These are phyloP conservation scores for Naja naja DNA, from an alignment of 2,113 vertebrate species.

Conservation along the genomic window DNA sequence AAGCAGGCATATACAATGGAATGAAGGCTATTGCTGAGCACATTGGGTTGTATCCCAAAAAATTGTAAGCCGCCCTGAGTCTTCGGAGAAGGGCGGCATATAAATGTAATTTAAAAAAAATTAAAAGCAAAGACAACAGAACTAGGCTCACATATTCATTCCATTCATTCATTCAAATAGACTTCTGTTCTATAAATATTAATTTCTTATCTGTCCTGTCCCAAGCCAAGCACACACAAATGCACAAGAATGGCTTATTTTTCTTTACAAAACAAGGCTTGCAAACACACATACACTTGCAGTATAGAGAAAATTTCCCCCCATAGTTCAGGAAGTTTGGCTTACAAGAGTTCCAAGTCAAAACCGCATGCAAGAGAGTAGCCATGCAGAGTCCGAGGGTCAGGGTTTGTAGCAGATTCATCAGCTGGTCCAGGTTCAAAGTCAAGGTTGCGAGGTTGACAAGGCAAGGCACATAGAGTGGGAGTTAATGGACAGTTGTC, in stretches of 20 bases:
- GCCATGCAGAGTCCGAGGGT: neutral
- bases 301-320: neutral
- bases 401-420: neutral
- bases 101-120: no score
- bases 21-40: no score
- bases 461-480: neutral
- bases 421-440: neutral
- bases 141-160: neutral
- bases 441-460: neutral
- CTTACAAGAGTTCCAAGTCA: neutral
- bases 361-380: neutral
- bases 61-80: no score
- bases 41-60: no score
- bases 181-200: neutral
- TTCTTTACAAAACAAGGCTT: neutral
- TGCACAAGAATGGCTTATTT: neutral
- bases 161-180: neutral
- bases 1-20: no score
- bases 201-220: neutral
- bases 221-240: neutral
- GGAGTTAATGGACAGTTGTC: neutral
- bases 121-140: slow-evolving; percentile 2
- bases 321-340: neutral
- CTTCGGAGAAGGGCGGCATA: no score
- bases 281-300: neutral